Base-by-base conservation (phyloP, 1,140 invertebrate species). In the Drosophila mauritiana region DNA sequence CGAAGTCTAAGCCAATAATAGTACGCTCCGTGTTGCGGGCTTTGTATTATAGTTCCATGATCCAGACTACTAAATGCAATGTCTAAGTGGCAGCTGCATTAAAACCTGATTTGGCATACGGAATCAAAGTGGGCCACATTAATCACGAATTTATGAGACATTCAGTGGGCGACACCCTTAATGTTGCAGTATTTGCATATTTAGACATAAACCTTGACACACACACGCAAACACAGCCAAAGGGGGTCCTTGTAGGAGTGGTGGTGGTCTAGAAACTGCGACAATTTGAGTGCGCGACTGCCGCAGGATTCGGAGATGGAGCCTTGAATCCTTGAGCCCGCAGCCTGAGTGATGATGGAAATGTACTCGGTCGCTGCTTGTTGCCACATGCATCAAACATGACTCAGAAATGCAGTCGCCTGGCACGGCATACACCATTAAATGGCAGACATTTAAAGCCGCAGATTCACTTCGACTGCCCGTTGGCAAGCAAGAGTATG, bases 321-420 rank as follows among this genome's bases (percentile, higher is more conserved):
- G 42, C 8, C 17, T 17, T 10, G 8, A 22, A 39, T 53, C 43
- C 43, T 51, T 45, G 39, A 45, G 42, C 34, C 13, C 4, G 15
- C 10, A 20, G 49, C 4, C 69, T 63, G 53, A 58, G 54, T 75
- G 70, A 56, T 43, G 63, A 49, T 45, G 62, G 36, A 15, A 25
- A 39, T 64, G 62, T 65, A 49, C 31, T 40, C 40, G 45, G 43
- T 48, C 36, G 22, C 53, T 37, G 46, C 6, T 17, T 20, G 42
- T 42, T 79, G 78, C 69, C 69, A 57, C 77, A 80, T 80, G 77
- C 77, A 79, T 79, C 77, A 63, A 74, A 80, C 69, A 79, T 79
- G 61, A 73, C 51, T 72, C 68, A 55, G 62, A 59, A 77, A 54
- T 78, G 56, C 65, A 72, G 12, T 68, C 62, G 53, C 64, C 51